Percentiles rank a stretch among this genome's conserved stretches.
These are phyloP conservation scores for Psephotus haematonotus DNA, from an alignment of 2,113 vertebrate species.

Conservation along the genomic window DNA sequence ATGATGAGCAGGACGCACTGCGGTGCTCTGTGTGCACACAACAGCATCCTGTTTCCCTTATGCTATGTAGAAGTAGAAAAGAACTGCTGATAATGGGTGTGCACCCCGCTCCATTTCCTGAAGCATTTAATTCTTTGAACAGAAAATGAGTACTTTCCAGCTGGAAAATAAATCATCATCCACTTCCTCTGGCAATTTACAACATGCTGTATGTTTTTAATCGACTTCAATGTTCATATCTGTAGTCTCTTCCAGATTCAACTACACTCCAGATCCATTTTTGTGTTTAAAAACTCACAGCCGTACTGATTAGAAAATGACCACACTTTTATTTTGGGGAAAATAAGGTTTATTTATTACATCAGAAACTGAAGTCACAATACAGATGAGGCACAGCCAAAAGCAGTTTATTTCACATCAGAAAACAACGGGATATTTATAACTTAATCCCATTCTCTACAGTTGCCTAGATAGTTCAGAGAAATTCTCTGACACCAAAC, in stretches of 20 bases:
- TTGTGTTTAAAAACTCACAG: not conserved
- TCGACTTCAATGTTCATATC: not conserved
- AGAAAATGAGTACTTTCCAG: not conserved
- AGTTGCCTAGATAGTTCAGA: not conserved
- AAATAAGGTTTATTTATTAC: not conserved
- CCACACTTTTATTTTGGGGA: not conserved
- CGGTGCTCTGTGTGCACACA: not conserved
- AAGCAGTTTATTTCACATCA: not conserved
- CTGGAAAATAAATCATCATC: slow-evolving; percentile 14
- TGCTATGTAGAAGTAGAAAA: not conserved
- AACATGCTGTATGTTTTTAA: not conserved
- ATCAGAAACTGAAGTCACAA: not conserved
- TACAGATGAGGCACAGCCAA: not conserved
- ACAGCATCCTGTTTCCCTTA: not conserved
- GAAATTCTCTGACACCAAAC: not conserved
- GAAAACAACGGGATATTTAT: not conserved
- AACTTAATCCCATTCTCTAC: not conserved
- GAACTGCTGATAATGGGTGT: slow-evolving; percentile 5
- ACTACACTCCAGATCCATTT: not conserved
- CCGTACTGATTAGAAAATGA: not conserved
- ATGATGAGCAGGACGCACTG: not conserved
- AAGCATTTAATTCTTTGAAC: not conserved
- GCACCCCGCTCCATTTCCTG: not conserved
- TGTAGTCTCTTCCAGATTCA: not conserved
- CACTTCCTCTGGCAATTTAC: not conserved